Base-by-base conservation (phyloP, 1,140 invertebrate species). In the Orchesella cincta region DNA sequence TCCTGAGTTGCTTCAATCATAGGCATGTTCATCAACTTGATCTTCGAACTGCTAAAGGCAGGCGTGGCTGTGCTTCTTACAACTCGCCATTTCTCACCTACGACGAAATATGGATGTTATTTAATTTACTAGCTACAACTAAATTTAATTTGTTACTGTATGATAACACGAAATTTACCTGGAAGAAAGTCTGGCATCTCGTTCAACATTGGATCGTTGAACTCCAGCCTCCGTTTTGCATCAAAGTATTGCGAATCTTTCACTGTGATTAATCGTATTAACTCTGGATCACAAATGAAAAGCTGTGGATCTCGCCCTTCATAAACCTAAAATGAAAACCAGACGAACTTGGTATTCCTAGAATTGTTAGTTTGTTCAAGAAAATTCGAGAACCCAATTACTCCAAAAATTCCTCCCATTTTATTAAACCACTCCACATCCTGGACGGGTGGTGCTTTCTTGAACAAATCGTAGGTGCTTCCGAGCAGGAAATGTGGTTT, bases 211-310 rank as follows among this genome's bases (percentile, higher is more conserved):
- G 39, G 28, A 70, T 78, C 74, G 3, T 78, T 76, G 34, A 77
- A 57, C 26, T 81, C 78, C 1, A 73, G 29, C 1, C n/a, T 26
- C 20, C 73, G 26, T 46, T 87, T 83, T 77, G 88, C 87, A 70
- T 86, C 82, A 77, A 90, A 90, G 80, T 86, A 83, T 12, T 85
- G 82, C 77, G 90, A 89, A 81, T 90, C 89, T 36, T 86, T 88
- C 3, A 88, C 83, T 35, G 90, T 81, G 70, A 90, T 86, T 33
- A 84, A 80, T 67, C 87, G 86, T 1, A 87, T 83, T 23, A 89
- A 80, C 78, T 86, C 85, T 26, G 85, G 85, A 81, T 87, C 86
- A n/a, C 57, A 74, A 31, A 80, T 35, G 62, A 70, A 64, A 31
- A 80, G 26, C 5, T 51, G 46, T 0, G 78, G 78, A 23, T 52